Percentiles rank a stretch among this genome's conserved stretches.
phyloP scores from a whole-genome alignment of 2,888 invertebrate species.

The Thysanoteuthis rhombus region DNA sequence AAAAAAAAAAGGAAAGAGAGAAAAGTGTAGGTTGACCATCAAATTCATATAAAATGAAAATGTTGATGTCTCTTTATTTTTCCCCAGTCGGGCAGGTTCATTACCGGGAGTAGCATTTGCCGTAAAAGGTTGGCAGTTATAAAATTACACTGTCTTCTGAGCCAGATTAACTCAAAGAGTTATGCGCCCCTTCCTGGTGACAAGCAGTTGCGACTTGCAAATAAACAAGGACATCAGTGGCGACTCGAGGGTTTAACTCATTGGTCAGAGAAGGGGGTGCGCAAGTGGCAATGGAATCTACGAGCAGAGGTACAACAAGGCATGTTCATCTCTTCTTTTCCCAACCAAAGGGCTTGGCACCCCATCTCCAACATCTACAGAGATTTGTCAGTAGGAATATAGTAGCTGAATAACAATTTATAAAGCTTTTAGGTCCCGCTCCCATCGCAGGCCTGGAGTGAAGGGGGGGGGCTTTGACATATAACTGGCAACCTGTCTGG shows the following conservation, averaged over 20 bases:
- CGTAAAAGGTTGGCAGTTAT: no score
- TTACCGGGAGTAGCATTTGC: not conserved
- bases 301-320: no score
- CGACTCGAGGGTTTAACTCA: not conserved
- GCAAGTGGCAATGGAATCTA: no score
- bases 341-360: no score
- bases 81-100: not conserved
- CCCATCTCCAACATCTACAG: no score
- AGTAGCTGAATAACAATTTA: no score
- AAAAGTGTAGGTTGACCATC: not conserved
- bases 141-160: not conserved
- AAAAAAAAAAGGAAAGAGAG: not conserved
- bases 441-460: no score
- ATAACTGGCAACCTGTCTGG: no score
- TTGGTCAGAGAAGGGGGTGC: not conserved
- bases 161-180: not conserved
- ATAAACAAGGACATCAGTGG: not conserved
- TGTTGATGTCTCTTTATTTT: not conserved
- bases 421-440: no score
- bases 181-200: not conserved
- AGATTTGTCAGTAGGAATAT: no score
- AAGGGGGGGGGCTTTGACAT: no score
- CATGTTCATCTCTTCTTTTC: no score
- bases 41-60: not conserved
- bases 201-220: not conserved